Evolutionary conservation across 2,888 invertebrate genomes (phyloP).

Genomic region (Elysia crispata): DNA sequence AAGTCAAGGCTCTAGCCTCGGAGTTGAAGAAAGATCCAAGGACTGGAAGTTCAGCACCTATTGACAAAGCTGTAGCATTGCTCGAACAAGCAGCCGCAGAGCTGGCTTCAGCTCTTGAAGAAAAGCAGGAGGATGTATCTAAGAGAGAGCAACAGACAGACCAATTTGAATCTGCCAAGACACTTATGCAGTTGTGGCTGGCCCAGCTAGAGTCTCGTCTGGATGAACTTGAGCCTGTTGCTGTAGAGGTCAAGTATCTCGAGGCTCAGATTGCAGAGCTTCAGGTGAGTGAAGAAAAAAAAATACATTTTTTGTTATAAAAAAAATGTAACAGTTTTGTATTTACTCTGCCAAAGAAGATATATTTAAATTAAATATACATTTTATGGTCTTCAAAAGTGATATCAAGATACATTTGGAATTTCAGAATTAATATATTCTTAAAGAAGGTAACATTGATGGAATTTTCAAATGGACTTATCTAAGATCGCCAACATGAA

Average conservation of each 20-base stretch:
- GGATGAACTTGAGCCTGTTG: conserved; percentile 88
- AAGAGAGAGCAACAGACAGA: conserved; percentile 90
- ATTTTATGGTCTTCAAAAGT: no score
- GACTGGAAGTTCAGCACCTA: conserved; percentile 66
- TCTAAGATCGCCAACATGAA: no score
- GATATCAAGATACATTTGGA: no score
- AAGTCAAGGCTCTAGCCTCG: conserved; percentile 64
- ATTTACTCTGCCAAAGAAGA: background rate
- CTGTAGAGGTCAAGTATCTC: conserved; percentile 90
- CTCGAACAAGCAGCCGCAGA: conserved; percentile 94
- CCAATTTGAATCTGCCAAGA: conserved; percentile 90
- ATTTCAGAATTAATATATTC: no score
- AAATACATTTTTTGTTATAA: background rate
- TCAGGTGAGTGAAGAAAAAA: conserved; percentile 67
- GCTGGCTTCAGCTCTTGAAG: conserved; percentile 88
- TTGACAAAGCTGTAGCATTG: conserved; percentile 74
- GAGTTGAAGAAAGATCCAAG: conserved; percentile 69
- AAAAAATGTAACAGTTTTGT: background rate
- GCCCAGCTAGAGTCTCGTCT: conserved; percentile 87
- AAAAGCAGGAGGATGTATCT: conserved; percentile 89
- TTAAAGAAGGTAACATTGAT: no score
- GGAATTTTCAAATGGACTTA: no score
- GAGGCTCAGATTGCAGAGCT: conserved; percentile 85
- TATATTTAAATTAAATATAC: no score
- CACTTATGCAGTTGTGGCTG: conserved; percentile 91